Percentiles rank a stretch among this genome's conserved stretches.
phyloP scores from a whole-genome alignment of 2,888 invertebrate species.

The Coenonympha glycerion region DNA sequence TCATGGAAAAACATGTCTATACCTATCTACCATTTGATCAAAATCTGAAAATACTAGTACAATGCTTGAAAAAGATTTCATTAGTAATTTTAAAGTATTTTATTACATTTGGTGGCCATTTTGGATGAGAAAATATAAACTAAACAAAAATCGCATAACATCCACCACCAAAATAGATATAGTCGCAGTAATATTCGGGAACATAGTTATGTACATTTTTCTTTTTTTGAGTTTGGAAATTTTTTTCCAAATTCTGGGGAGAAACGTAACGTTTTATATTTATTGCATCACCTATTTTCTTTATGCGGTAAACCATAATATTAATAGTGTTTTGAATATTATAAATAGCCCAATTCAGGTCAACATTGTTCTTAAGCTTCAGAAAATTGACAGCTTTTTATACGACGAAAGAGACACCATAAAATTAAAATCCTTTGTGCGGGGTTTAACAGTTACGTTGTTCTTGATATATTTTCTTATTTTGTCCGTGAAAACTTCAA shows the following conservation, averaged over 20 bases:
- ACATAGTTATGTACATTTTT: conserved; percentile 14
- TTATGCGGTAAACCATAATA: conserved; percentile 20
- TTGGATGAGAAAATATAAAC: conserved; percentile 22
- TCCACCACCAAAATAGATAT: conserved; percentile 11
- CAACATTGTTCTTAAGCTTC: conserved; percentile 17
- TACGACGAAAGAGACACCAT: conserved; percentile 5
- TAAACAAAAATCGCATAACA: conserved; percentile 15
- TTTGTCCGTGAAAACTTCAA: not conserved
- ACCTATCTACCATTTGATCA: not conserved
- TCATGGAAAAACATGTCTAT: not conserved
- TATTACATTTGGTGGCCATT: conserved; percentile 20
- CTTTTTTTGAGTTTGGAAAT: conserved; percentile 15
- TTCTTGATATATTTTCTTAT: conserved; percentile 13
- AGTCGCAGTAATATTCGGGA: conserved; percentile 3
- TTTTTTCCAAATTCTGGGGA: conserved; percentile 16
- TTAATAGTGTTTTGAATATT: conserved; percentile 17
- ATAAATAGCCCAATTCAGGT: conserved; percentile 16
- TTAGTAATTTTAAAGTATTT: conserved; percentile 15
- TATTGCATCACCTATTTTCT: conserved; percentile 18
- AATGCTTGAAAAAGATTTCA: not conserved
- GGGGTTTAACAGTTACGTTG: conserved; percentile 1
- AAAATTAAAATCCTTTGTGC: conserved; percentile 4
- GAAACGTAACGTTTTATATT: not conserved
- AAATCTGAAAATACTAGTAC: not conserved
- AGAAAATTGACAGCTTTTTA: conserved; percentile 16